These are phyloP conservation scores for Anaspis maculata DNA, from an alignment of 2,888 invertebrate species.

Conservation along the genomic window DNA sequence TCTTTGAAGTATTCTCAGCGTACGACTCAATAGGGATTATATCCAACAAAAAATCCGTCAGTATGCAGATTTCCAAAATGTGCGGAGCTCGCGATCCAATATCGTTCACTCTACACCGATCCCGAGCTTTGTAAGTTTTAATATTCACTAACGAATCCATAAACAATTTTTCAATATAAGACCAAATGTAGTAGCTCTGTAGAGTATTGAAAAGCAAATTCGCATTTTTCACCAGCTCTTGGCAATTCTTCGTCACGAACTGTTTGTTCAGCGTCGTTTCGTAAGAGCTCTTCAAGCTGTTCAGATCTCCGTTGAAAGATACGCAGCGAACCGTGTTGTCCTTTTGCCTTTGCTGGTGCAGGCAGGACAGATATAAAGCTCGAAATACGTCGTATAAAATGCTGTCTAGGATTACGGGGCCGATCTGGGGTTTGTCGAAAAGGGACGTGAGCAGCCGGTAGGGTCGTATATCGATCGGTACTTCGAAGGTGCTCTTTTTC, in stretches of 20 bases:
- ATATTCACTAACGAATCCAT: slow-evolving; percentile 40
- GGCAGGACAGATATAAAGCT: slow-evolving; percentile 47
- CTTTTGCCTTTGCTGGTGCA: slow-evolving; percentile 40
- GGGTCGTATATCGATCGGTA: slow-evolving; percentile 55
- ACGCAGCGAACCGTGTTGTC: slow-evolving; percentile 34
- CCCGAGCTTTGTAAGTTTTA: slow-evolving; percentile 30
- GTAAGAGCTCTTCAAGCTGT: slow-evolving; percentile 33
- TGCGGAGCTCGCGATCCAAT: slow-evolving; percentile 58
- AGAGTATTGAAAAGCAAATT: slow-evolving; percentile 76
- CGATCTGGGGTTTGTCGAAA: slow-evolving; percentile 81
- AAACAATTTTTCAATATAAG: slow-evolving; percentile 60
- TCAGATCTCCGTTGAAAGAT: slow-evolving; percentile 39
- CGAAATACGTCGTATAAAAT: slow-evolving; percentile 73
- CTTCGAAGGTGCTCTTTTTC: slow-evolving; percentile 45
- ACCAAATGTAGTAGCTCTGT: slow-evolving; percentile 82
- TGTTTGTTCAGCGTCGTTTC: slow-evolving; percentile 32
- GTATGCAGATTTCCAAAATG: slow-evolving; percentile 60
- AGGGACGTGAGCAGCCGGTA: slow-evolving; percentile 76
- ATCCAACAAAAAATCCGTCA: slow-evolving; percentile 68
- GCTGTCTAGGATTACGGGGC: slow-evolving; percentile 66
- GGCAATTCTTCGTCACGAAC: slow-evolving; percentile 42
- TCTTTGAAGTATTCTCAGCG: slow-evolving; percentile 67
- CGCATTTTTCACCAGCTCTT: slow-evolving; percentile 73
- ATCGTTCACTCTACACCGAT: slow-evolving; percentile 37
- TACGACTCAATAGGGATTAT: slow-evolving; percentile 68